Base-by-base conservation (phyloP, 2,888 invertebrate species). In the Tenthredo scrophulariae region DNA sequence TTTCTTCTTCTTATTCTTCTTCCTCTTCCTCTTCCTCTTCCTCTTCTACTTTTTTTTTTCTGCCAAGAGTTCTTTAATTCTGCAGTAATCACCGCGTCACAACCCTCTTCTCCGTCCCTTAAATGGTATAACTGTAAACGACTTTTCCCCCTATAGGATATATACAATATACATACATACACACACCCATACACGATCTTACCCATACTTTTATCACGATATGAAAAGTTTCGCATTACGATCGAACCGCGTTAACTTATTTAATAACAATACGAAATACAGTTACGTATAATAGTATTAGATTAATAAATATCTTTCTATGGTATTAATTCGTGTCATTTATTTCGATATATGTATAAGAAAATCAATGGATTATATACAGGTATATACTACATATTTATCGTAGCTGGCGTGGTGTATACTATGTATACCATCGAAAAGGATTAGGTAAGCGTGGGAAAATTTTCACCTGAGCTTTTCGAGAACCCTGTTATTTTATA, bases 111-210 rank as follows among this genome's bases (percentile, higher is more conserved):
- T n/a, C 40, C 70, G 9, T 15, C 80, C 62, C 15, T 80, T 62
- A 62, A 40, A 62, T 40, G 80, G 62, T 67, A 29, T n/a, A 40
- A 80, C 80, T n/a, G 80, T 80, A 80, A 80, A 40, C 43, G 74
- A 74, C 74, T 40, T 13, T 22, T 74, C 18, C 2, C 22, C 13
- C 43, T 29, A n/a, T 50, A 33, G 15, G 7, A 37, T 6, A 13
- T 72, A n/a, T n/a, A 18, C n/a, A 7, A n/a, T n/a, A n/a, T n/a
- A n/a, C 33, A 43, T 43, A 9, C n/a, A 54, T 54, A 54, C n/a
- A 54, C 6, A 5, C 0, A 29, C 29, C n/a, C n/a, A n/a, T n/a
- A n/a, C n/a, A n/a, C n/a, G n/a, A 26, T 62, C 29, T 10, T 6
- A 9, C 7, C 5, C 26, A 62, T 10, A 62, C 22, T 62, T 62